Conservation (phyloP, 2,113 vertebrate genomes). For the Callaeas wilsoni region DNA sequence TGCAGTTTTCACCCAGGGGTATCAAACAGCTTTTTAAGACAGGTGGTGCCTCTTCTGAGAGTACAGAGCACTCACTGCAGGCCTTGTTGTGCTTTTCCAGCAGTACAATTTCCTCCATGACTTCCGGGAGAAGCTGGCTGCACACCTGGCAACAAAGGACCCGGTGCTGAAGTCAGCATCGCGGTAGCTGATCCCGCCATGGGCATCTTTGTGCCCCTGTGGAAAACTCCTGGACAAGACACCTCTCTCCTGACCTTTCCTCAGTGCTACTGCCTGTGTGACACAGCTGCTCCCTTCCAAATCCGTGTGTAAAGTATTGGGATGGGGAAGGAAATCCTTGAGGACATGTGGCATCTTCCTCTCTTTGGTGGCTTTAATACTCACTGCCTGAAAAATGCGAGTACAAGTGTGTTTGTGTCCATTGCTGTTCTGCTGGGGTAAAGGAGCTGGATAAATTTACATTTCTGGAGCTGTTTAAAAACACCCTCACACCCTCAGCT, state of each 20-base stretch:
- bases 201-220: background rate
- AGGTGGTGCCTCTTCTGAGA: background rate
- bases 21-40: background rate
- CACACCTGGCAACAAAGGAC: constrained; percentile 70
- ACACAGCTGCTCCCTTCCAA: background rate
- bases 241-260: background rate
- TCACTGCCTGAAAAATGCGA: background rate
- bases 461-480: background rate
- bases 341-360: background rate
- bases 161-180: constrained; percentile 75
- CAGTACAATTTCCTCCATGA: constrained; percentile 94
- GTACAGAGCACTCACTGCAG: background rate
- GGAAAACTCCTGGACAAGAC: background rate
- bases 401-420: background rate
- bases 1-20: background rate
- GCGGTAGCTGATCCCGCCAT: background rate
- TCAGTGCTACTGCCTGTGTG: background rate
- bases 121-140: constrained; percentile 78
- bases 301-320: rapidly evolving
- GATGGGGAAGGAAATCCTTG: background rate
- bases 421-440: background rate
- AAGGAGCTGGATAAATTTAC: background rate
- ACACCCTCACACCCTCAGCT: background rate
- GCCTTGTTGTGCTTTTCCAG: constrained; percentile 58
- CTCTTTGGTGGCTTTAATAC: background rate